A percentile compares a stretch with the other conserved stretches of the same genome.
phyloP scores from a whole-genome alignment of 2,888 invertebrate species.

The Lamellibrachia satsuma region DNA sequence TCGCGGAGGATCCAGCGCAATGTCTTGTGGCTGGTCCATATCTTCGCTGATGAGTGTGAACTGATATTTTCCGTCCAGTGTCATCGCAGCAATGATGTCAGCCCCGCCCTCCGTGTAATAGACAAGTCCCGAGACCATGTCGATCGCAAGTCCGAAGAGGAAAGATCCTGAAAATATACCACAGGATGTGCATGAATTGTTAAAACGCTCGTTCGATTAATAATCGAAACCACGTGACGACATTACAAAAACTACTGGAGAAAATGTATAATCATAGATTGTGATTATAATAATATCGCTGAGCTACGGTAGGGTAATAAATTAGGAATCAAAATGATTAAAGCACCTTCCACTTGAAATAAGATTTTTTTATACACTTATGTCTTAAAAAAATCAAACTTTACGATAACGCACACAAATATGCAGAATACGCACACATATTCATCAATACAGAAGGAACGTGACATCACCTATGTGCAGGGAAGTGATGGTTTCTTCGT shows the following conservation, averaged over 20 bases:
- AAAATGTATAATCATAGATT: no score
- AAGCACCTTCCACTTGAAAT: no score
- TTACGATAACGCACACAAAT: neutral
- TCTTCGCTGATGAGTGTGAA: neutral
- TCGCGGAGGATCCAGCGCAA: neutral
- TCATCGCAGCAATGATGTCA: neutral
- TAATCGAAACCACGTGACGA: no score
- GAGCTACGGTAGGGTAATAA: no score
- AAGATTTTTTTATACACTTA: no score
- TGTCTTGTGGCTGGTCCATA: neutral
- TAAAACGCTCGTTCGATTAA: no score
- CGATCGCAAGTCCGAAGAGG: neutral
- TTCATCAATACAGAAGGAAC: neutral
- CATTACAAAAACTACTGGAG: no score
- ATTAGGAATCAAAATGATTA: no score
- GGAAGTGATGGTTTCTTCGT: neutral
- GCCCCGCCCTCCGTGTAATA: neutral
- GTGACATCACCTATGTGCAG: neutral
- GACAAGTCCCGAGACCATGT: neutral
- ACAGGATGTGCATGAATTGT: no score
- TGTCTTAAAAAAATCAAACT: no score
- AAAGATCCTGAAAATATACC: neutral
- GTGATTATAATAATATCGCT: no score
- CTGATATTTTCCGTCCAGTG: neutral
- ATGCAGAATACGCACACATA: neutral